phyloP scores from a whole-genome alignment of 2,113 vertebrate species.

The Elgaria multicarinata region DNA sequence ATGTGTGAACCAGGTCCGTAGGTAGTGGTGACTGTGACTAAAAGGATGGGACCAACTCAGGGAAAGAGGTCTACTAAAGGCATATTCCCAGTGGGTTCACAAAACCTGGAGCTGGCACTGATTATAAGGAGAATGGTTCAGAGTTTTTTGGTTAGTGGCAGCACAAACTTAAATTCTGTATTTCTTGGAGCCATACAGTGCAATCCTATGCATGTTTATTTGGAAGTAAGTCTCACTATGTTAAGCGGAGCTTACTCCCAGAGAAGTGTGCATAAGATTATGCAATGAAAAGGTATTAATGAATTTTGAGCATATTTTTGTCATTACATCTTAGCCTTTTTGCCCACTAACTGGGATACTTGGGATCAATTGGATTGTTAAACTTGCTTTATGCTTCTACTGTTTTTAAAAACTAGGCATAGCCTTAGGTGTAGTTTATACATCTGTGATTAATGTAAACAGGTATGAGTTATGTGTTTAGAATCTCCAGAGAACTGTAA shows the following conservation, averaged over 20 bases:
- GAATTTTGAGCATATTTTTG: constrained; percentile 24
- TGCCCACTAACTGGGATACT: constrained; percentile 19
- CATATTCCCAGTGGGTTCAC: too few species aligned
- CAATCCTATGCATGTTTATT: not conserved
- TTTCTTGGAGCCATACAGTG: not conserved
- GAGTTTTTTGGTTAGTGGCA: not conserved
- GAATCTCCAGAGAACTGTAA: constrained; percentile 24
- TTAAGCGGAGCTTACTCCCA: not conserved
- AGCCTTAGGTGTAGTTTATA: not conserved
- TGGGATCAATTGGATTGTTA: not conserved
- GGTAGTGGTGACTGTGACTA: too few species aligned
- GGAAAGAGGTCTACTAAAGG: too few species aligned
- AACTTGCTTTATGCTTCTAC: not conserved
- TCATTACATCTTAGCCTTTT: constrained; percentile 11
- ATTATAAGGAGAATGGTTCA: not conserved
- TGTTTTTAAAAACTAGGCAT: constrained; percentile 30
- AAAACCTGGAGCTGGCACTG: too few species aligned
- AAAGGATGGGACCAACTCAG: too few species aligned
- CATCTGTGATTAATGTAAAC: not conserved
- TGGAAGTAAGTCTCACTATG: not conserved
- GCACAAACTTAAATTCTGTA: not conserved
- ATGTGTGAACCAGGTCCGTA: too few species aligned
- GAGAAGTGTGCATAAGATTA: not conserved
- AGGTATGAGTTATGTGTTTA: not conserved
- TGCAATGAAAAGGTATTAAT: not conserved